Evolutionary conservation across 2,797 vertebrate species (phyloP).

Genomic region (Prionace glauca): DNA sequence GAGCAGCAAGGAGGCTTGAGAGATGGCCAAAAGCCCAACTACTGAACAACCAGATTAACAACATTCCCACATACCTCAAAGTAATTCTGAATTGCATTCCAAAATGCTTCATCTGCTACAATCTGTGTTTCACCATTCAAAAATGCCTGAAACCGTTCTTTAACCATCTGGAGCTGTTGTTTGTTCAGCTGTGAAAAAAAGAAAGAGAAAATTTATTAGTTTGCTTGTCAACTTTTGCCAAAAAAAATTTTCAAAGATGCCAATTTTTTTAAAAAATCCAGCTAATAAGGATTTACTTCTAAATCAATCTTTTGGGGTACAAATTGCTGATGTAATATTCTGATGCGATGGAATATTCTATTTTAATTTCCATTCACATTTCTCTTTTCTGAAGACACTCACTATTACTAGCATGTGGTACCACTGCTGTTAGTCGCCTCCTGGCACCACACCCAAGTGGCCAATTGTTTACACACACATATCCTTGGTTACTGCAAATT

Average conservation of each 20-base stretch:
- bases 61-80: slow-evolving; percentile 69
- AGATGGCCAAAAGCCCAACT: background rate
- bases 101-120: slow-evolving; percentile 90
- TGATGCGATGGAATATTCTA: background rate
- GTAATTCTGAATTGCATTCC: slow-evolving; percentile 88
- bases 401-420: background rate
- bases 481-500: background rate
- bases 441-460: background rate
- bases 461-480: background rate
- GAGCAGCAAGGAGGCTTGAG: background rate
- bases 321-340: background rate
- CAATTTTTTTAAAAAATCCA: background rate
- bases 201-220: slow-evolving; percentile 26
- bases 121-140: slow-evolving; percentile 90
- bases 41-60: background rate
- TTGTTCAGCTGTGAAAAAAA: slow-evolving; percentile 74
- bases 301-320: background rate
- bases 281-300: background rate
- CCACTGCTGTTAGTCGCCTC: background rate
- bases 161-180: slow-evolving; percentile 81
- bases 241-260: background rate
- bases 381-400: background rate
- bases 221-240: background rate
- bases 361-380: background rate
- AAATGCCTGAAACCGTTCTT: slow-evolving; percentile 84